Evolutionary conservation across 2,113 vertebrate genomes (phyloP).

Genomic region (Balaeniceps rex): DNA sequence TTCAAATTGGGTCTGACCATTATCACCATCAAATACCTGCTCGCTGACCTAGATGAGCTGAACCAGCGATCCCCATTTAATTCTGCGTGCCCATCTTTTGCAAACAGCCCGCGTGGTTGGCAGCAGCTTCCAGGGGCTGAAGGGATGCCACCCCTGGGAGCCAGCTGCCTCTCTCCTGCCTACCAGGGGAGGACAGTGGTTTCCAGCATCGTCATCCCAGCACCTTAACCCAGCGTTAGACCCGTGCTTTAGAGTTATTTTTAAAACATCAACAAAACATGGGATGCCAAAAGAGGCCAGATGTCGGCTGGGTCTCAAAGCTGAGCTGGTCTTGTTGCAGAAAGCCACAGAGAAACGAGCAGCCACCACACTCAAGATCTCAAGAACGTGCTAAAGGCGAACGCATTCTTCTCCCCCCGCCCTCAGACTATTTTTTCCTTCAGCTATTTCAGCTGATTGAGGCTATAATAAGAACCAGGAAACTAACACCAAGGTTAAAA

Average conservation of each 20-base stretch:
- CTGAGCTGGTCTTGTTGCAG: not conserved
- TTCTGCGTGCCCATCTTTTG: not conserved
- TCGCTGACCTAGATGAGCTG: not conserved
- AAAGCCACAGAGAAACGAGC: not conserved
- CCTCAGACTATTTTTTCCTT: not conserved
- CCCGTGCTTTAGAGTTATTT: not conserved
- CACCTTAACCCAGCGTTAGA: not conserved
- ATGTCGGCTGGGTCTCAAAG: fast-evolving
- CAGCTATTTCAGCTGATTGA: not conserved
- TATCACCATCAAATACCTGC: not conserved
- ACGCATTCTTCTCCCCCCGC: not conserved
- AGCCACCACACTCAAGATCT: not conserved
- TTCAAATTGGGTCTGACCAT: fast-evolving
- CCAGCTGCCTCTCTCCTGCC: not conserved
- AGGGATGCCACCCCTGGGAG: not conserved
- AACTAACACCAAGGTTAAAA: slow-evolving; percentile 16
- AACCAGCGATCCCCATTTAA: not conserved
- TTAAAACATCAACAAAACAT: not conserved
- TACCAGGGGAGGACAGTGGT: not conserved
- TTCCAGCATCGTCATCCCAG: not conserved
- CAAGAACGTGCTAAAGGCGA: not conserved
- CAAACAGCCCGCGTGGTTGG: not conserved
- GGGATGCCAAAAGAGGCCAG: not conserved
- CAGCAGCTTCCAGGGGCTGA: not conserved
- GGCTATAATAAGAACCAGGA: slow-evolving; percentile 42